These are phyloP conservation scores for Astreopora myriophthalma DNA, from an alignment of 64 coral and sea anemone genomes.

Conservation along the genomic window DNA sequence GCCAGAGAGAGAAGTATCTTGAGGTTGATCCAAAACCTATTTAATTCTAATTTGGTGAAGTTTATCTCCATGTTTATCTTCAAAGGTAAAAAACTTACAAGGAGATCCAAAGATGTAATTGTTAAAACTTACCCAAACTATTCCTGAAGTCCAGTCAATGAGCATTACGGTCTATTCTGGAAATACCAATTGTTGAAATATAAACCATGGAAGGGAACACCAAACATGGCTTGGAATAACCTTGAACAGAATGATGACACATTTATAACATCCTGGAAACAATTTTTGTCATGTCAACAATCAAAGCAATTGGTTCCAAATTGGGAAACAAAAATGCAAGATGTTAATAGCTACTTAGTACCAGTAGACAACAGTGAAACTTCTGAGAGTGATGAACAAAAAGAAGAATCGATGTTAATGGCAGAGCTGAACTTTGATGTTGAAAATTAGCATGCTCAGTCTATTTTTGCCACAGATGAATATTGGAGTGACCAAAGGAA, in stretches of 20 bases:
- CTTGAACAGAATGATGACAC: constrained; percentile 9
- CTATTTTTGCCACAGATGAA: neutral
- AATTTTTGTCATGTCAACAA: neutral
- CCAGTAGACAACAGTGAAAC: constrained; percentile 1
- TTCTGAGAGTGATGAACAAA: neutral
- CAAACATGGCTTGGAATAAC: constrained; percentile 28
- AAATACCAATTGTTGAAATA: constrained; percentile 59
- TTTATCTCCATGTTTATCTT: constrained; percentile 23
- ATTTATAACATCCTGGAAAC: constrained; percentile 28
- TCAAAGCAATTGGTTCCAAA: constrained; percentile 10
- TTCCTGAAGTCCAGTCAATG: constrained; percentile 24
- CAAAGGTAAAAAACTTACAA: too few species aligned
- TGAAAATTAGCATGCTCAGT: neutral
- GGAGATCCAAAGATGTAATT: constrained; percentile 12
- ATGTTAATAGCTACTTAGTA: neutral
- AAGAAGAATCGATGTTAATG: constrained; percentile 54
- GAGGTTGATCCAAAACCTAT: neutral
- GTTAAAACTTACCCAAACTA: constrained; percentile 58
- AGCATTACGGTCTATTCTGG: constrained; percentile 52
- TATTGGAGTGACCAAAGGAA: constrained; percentile 28
- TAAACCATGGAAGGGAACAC: constrained; percentile 40
- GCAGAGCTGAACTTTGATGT: constrained; percentile 23
- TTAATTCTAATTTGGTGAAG: constrained; percentile 44
- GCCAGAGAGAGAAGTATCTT: neutral
- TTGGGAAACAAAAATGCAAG: constrained; percentile 42